These are phyloP conservation scores for Pseudococcus viburni DNA, from an alignment of 2,888 invertebrate species.

Conservation along the genomic window DNA sequence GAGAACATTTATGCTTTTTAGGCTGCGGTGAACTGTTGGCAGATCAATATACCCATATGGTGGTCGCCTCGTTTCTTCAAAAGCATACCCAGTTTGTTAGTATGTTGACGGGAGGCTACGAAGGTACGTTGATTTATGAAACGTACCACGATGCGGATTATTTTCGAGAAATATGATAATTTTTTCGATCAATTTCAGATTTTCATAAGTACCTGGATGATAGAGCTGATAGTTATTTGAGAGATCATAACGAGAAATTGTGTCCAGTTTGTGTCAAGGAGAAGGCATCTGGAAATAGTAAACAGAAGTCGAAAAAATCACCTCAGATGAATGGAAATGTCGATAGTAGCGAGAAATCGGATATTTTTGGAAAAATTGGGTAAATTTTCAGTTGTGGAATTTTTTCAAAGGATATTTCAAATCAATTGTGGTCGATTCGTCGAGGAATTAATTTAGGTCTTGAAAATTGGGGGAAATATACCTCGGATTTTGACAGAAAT, in stretches of 20 bases:
- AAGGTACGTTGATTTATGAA: conserved; percentile 70
- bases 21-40: conserved; percentile 94
- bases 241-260: conserved; percentile 85
- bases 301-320: conserved; percentile 54
- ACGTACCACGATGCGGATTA: no score
- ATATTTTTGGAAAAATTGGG: conserved; percentile 85
- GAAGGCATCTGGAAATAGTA: background rate
- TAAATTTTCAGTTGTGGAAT: conserved; percentile 61
- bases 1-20: conserved; percentile 91
- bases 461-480: conserved; percentile 31
- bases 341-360: conserved; percentile 71
- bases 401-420: background rate
- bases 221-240: conserved; percentile 80
- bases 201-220: conserved; percentile 70
- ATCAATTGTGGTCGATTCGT: background rate
- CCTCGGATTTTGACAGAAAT: no score
- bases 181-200: conserved; percentile 69
- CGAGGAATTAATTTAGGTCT: background rate
- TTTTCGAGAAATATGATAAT: background rate
- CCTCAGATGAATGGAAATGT: conserved; percentile 50
- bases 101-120: conserved; percentile 91
- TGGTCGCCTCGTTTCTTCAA: conserved; percentile 96
- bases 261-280: conserved; percentile 82
- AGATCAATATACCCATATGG: conserved; percentile 98
- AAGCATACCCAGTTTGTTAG: conserved; percentile 94